Conservation (phyloP, 1,140 invertebrate species). For the Drosophila auraria region DNA sequence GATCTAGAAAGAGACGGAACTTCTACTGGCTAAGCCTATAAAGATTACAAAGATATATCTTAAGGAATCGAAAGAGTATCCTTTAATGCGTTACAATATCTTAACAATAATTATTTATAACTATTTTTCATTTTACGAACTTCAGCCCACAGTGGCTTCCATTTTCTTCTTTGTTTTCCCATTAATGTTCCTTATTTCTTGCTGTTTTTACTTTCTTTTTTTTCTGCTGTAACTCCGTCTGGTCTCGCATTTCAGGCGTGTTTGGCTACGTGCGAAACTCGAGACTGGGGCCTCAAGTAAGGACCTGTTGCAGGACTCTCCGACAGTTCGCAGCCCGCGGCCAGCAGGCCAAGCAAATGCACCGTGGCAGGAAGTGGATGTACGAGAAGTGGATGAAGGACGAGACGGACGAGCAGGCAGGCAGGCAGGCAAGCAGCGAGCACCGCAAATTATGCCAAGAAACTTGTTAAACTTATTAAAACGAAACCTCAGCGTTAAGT, state of each 20-base stretch:
- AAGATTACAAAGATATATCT: background rate
- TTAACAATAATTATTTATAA: too few species aligned
- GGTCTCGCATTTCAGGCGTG: constrained; percentile 51
- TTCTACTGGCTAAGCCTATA: too few species aligned
- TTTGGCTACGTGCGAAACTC: constrained; percentile 57
- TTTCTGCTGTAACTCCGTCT: constrained; percentile 17
- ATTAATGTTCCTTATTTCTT: background rate
- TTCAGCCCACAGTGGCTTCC: constrained; percentile 13
- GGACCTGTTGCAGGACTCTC: constrained; percentile 54
- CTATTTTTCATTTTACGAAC: background rate
- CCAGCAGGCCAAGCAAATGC: constrained; percentile 37
- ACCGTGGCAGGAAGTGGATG: constrained; percentile 32
- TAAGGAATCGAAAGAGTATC: background rate
- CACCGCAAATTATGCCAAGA: constrained; percentile 81
- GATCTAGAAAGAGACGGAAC: background rate
- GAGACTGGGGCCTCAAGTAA: constrained; percentile 19
- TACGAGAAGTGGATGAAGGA: constrained; percentile 6
- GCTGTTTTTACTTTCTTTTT: background rate
- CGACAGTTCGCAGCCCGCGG: constrained; percentile 24
- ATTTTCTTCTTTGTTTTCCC: constrained; percentile 9
- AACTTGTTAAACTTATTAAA: constrained; percentile 85
- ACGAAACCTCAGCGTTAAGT: constrained; percentile 80
- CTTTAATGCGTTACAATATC: too few species aligned
- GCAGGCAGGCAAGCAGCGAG: background rate
- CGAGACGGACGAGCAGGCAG: background rate